phyloP scores from a whole-genome alignment of 2,888 invertebrate species.

The Noctua pronuba region DNA sequence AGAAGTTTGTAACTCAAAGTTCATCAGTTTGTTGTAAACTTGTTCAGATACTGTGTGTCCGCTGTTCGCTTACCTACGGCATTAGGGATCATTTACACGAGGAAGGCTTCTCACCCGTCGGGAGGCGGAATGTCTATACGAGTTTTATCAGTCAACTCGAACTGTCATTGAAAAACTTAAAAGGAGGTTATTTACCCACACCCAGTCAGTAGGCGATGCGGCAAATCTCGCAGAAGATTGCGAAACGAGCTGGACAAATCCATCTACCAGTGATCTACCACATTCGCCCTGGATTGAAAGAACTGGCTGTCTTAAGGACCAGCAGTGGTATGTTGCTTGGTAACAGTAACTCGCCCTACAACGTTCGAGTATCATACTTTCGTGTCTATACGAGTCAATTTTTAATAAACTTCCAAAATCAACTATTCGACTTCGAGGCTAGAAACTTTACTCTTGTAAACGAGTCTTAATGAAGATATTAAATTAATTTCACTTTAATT shows the following conservation, averaged over 20 bases:
- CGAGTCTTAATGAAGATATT: slow-evolving; percentile 68
- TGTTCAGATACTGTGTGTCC: slow-evolving; percentile 68
- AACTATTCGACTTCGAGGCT: neutral
- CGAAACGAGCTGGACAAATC: neutral
- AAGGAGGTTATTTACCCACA: neutral
- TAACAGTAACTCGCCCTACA: no score
- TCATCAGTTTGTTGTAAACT: slow-evolving; percentile 81
- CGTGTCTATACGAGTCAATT: neutral
- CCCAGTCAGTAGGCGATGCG: neutral
- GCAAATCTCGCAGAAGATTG: neutral
- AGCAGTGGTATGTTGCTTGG: no score
- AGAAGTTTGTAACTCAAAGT: slow-evolving; percentile 82
- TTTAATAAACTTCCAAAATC: neutral
- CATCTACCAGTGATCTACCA: neutral
- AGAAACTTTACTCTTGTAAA: slow-evolving; percentile 6
- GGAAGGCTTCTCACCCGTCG: neutral
- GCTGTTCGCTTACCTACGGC: slow-evolving; percentile 71
- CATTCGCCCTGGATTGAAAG: neutral
- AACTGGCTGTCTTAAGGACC: no score
- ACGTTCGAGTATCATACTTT: neutral
- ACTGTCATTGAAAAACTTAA: neutral
- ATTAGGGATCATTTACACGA: slow-evolving; percentile 63
- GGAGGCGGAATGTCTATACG: neutral
- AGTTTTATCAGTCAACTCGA: neutral
- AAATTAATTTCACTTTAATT: slow-evolving; percentile 81